Percentiles rank a stretch among this genome's conserved stretches.
Evolutionary conservation across 1,140 invertebrate genomes (phyloP).

Genomic region (Mycetomoellerius zeteki): DNA sequence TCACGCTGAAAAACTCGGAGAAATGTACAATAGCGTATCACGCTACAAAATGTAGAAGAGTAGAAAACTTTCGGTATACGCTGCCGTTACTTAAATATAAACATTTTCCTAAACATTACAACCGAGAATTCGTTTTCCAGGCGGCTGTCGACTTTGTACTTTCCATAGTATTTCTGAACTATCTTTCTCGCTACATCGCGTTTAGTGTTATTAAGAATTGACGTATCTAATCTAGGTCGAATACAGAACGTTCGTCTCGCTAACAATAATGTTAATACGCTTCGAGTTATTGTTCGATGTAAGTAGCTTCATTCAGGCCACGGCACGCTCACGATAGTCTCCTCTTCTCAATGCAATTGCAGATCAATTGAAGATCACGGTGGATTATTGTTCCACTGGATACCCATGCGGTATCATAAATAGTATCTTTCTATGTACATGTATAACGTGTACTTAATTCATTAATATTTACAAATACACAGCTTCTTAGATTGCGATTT

Average conservation of each 20-base stretch:
- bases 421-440: conserved; percentile 68
- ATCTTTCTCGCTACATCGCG: conserved; percentile 12
- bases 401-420: conserved; percentile 35
- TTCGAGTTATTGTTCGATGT: conserved; percentile 69
- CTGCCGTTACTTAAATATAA: conserved; percentile 31
- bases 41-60: conserved; percentile 73
- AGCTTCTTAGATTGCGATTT: conserved; percentile 9
- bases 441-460: conserved; percentile 72
- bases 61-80: conserved; percentile 63
- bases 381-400: conserved; percentile 25
- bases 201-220: conserved; percentile 44
- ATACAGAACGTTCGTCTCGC: conserved; percentile 45
- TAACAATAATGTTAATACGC: conserved; percentile 27
- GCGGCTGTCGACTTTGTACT: conserved; percentile 75
- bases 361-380: not conserved
- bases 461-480: conserved; percentile 78
- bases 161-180: conserved; percentile 71
- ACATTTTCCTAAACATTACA: conserved; percentile 26
- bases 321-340: conserved; percentile 11
- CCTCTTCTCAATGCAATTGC: not conserved
- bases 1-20: not conserved
- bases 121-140: conserved; percentile 56
- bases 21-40: conserved; percentile 37
- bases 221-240: conserved; percentile 47
- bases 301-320: conserved; percentile 53